These are phyloP conservation scores for Spodoptera exigua DNA, from an alignment of 2,888 invertebrate genomes.

Conservation along the genomic window DNA sequence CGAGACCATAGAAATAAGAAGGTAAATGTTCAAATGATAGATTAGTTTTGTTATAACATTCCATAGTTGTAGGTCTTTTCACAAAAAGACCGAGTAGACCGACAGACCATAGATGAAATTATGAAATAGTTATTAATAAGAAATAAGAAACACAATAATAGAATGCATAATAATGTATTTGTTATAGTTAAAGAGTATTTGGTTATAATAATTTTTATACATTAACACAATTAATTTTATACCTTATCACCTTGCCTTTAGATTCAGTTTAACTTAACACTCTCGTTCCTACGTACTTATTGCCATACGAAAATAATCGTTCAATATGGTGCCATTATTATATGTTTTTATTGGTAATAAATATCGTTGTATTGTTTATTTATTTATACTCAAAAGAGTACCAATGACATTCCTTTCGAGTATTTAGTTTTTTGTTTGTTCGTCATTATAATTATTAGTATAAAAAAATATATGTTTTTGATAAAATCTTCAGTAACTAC, in stretches of 20 bases:
- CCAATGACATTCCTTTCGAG: no score
- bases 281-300: constrained; percentile 34
- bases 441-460: no score
- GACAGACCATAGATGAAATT: constrained; percentile 19
- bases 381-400: not conserved
- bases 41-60: constrained; percentile 17
- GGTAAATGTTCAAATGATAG: constrained; percentile 35
- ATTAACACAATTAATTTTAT: not conserved
- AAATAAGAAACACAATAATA: constrained; percentile 12
- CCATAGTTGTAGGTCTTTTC: constrained; percentile 15
- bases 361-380: not conserved
- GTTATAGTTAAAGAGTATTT: not conserved
- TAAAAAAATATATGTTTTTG: no score
- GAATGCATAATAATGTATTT: constrained; percentile 5
- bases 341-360: constrained; percentile 37
- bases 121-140: constrained; percentile 1
- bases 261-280: constrained; percentile 6
- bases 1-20: constrained; percentile 27
- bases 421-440: no score
- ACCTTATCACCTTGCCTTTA: constrained; percentile 6
- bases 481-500: no score
- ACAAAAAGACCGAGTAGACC: constrained; percentile 31
- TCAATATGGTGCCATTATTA: constrained; percentile 54
- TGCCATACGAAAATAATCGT: constrained; percentile 50
- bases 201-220: no score